These are phyloP conservation scores for Melanotaenia duboulayi DNA, from an alignment of 2,113 vertebrate genomes.

Conservation along the genomic window DNA sequence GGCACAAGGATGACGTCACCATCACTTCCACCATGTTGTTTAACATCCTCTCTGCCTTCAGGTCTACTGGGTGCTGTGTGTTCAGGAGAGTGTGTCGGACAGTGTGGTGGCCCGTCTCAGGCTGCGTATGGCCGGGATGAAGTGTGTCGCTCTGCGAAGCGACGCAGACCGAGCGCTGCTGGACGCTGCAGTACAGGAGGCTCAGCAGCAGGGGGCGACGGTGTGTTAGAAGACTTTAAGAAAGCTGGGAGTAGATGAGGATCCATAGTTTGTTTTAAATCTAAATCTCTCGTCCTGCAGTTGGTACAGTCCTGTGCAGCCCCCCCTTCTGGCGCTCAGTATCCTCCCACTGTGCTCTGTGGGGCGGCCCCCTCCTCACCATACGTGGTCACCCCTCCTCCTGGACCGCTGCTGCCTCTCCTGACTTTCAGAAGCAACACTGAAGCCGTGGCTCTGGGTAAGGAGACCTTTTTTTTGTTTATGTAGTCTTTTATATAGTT, in stretches of 20 bases:
- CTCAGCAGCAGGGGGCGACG: conserved; percentile 86
- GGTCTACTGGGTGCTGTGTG: conserved; percentile 83
- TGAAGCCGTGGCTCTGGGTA: conserved; percentile 85
- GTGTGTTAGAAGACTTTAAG: conserved; percentile 73
- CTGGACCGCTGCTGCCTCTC: conserved; percentile 82
- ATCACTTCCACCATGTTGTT: neutral
- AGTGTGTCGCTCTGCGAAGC: conserved; percentile 74
- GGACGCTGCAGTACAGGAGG: conserved; percentile 80
- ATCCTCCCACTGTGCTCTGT: conserved; percentile 87
- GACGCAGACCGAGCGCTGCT: conserved; percentile 66
- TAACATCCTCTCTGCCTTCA: conserved; percentile 17
- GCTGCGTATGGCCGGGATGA: conserved; percentile 79
- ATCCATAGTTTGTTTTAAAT: too few relatives aligned
- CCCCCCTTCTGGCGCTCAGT: conserved; percentile 72
- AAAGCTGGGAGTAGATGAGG: too few relatives aligned
- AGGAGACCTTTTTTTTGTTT: neutral
- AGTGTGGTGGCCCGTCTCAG: conserved; percentile 78
- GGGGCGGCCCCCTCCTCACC: conserved; percentile 83
- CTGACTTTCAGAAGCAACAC: conserved; percentile 86
- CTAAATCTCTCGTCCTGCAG: conserved; percentile 60
- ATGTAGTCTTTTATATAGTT: too few relatives aligned
- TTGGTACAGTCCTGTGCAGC: conserved; percentile 82
- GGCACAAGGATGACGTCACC: neutral
- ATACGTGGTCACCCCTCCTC: conserved; percentile 72
- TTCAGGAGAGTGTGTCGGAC: conserved; percentile 87